Percentiles rank a stretch among this genome's conserved stretches.
phyloP scores from a whole-genome alignment of 2,113 vertebrate genomes.

The Blennius ocellaris region DNA sequence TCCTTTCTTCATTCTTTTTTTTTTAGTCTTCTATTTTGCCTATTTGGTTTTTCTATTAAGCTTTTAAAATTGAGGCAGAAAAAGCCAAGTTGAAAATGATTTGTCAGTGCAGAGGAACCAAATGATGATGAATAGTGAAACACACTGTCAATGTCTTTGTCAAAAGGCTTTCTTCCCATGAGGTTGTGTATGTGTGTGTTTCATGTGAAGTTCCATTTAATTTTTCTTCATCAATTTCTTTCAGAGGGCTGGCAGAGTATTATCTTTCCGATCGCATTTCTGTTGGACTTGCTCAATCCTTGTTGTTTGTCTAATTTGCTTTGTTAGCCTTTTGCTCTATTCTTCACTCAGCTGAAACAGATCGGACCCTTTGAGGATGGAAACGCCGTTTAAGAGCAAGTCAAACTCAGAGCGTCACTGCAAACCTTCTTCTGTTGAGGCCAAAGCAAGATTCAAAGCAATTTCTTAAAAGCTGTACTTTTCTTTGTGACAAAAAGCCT shows the following conservation, averaged over 20 bases:
- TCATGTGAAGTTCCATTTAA: conserved; percentile 32
- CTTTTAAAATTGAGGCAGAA: conserved; percentile 46
- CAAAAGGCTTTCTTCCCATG: conserved; percentile 25
- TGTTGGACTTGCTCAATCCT: conserved; percentile 36
- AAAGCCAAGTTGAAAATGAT: conserved; percentile 49
- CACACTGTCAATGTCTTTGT: conserved; percentile 31
- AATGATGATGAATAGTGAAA: conserved; percentile 61
- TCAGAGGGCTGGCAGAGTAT: conserved; percentile 25
- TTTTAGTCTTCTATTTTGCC: neutral
- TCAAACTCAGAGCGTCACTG: neutral
- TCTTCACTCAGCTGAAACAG: neutral
- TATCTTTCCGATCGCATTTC: conserved; percentile 34
- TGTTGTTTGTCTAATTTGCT: conserved; percentile 44
- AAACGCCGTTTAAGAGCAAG: conserved; percentile 18
- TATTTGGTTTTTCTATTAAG: conserved; percentile 60
- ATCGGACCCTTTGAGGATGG: conserved; percentile 23
- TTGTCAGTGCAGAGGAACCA: conserved; percentile 39
- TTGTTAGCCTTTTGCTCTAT: conserved; percentile 34
- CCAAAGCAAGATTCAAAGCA: conserved; percentile 27
- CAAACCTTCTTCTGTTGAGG: conserved; percentile 25
- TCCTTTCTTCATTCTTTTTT: conserved; percentile 13
- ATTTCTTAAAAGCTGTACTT: conserved; percentile 23
- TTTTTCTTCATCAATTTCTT: conserved; percentile 24
- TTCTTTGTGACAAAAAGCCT: conserved; percentile 16
- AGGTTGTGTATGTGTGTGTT: conserved; percentile 14